Conservation (phyloP, 1,140 invertebrate species). For the Trachymyrmex septentrionalis region DNA sequence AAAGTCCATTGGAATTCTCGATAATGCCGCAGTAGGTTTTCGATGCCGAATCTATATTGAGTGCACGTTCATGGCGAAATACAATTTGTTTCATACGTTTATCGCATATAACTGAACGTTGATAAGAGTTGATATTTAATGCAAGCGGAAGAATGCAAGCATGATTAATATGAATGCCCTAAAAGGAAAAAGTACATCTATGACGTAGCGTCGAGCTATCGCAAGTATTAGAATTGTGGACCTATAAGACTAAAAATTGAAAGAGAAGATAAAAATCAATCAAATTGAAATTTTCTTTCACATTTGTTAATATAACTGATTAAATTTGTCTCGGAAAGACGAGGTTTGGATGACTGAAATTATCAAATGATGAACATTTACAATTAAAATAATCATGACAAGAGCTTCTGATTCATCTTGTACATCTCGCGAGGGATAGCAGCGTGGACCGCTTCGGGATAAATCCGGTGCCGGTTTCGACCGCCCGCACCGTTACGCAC, state of each 20-base stretch:
- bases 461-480: constrained; percentile 36
- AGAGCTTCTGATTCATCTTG: background rate
- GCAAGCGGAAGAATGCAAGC: background rate
- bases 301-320: background rate
- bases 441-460: background rate
- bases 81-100: constrained; percentile 56
- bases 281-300: background rate
- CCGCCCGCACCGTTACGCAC: background rate
- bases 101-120: constrained; percentile 16
- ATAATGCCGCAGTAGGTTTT: constrained; percentile 28
- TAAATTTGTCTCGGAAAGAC: background rate
- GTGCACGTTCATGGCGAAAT: constrained; percentile 12
- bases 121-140: constrained; percentile 11
- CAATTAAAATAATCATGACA: background rate
- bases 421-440: background rate
- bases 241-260: constrained; percentile 20
- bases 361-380: background rate
- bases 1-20: constrained; percentile 28
- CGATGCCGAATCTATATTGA: constrained; percentile 47
- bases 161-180: background rate
- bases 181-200: background rate
- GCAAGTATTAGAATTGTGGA: background rate
- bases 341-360: background rate
- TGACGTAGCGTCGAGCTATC: background rate
- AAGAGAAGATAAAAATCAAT: background rate